Evolutionary conservation across 2,888 invertebrate species (phyloP), one percentile per base, ranked within the genome.

Genomic region (Chrysotoxum bicinctum): DNA sequence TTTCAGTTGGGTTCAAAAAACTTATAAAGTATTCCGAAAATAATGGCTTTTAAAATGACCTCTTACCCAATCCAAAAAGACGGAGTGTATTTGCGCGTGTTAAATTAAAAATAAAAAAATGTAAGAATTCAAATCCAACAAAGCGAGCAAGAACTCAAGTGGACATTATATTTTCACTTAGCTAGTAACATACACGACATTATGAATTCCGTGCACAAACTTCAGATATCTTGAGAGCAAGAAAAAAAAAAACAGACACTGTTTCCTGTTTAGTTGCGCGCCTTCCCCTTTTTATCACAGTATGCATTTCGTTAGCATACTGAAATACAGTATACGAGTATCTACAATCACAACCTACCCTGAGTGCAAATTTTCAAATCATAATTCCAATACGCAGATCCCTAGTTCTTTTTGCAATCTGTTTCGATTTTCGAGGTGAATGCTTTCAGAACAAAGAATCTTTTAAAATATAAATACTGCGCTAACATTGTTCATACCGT

Each of bases 191-290:
- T 73, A 77, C 72, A 35, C 56, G 56, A 45, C 73, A 83, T 69
- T 83, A 77, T 69, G 62, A 73, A 83, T 83, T 83, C 82, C 12
- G 40, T 73, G 72, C 82, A 77, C 82, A 83, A 83, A 73, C 82
- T 77, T 83, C 77, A 83, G 82, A 73, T 77, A 77, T 69, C 82
- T 83, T 52, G 26, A 77, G 48, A 83, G 82, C 77, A 83, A 83
- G 54, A 77, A 60, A 37, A 7, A 68, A 82, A 83, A 77, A 83
- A 77, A 54, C 54, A 54, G 68, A 72, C 77, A 45, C 68, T 77
- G 73, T 69, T 83, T 83, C 82, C 82, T 83, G 82, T 83, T 83
- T 77, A 73, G 73, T 54, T 73, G 37, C 23, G 19, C 14, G 82
- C 82, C 76, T 82, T 83, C 77, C 68, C 73, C 82, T 77, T 76